Evolutionary conservation across 2,113 vertebrate genomes (phyloP), one percentile per base, ranked within the genome.

Genomic region (Hippocampus zosterae): DNA sequence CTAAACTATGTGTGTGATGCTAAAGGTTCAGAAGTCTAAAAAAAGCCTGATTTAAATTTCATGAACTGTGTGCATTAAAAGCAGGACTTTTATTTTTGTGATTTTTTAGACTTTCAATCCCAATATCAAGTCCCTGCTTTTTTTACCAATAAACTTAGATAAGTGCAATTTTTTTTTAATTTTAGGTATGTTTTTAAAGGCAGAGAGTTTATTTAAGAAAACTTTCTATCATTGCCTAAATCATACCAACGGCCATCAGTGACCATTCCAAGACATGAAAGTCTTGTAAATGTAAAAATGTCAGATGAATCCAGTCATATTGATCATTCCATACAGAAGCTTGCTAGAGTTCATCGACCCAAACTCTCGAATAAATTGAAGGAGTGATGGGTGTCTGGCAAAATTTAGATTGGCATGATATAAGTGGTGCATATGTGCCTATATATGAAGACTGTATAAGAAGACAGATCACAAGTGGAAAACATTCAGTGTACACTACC

Each of bases 1-100:
- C 46, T 73, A 68, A 53, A 65, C 60, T 71, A 71, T 18, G 57
- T 69, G 69, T 59, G 52, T 73, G 70, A 41, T 72, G 61, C 77
- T 79, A 66, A 72, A 62, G 69, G n/a, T 67, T 74, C 71, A 76
- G 71, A 78, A 71, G 75, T 78, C 56, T 72, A 29, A 29, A 29
- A 29, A 74, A 68, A 70, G 46, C 5, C 15, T 15, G 25, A 11
- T 15, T 9, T 7, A 60, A 33, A 71, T 75, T 77, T 25, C 12
- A 69, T 81, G 71, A 75, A 61, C 40, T 50, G 67, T 53, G 69
- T 68, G 62, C 67, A 23, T 41, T 66, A 23, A 60, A 74, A 50
- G 19, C 64, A 65, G 52, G 21, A 55, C 52, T 55, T 21, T 60
- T 7, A 42, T 56, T 40, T 56, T 11, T 41, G 19, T 62, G 10